Evolutionary conservation across 2,888 invertebrate genomes (phyloP).

Genomic region (Hirtodrosophila histrioides): DNA sequence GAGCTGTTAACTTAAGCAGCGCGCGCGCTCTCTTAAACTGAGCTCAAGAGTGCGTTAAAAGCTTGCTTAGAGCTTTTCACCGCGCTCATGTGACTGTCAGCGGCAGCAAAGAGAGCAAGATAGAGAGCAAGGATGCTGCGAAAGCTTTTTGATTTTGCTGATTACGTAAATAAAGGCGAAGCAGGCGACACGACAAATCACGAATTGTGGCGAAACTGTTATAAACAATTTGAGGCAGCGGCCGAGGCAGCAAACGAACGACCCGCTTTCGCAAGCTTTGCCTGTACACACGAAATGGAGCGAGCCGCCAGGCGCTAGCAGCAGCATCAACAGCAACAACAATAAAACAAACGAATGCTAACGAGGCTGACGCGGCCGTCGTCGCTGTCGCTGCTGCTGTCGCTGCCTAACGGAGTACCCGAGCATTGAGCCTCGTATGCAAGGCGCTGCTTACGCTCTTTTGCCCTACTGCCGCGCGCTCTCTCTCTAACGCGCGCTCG

Average conservation of each 20-base stretch:
- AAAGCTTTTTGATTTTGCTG: conserved; percentile 74
- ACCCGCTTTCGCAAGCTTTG: conserved; percentile 42
- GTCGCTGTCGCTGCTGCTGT: not conserved
- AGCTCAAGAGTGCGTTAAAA: conserved; percentile 32
- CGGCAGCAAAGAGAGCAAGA: conserved; percentile 4
- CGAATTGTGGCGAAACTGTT: conserved; percentile 66
- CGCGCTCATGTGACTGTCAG: conserved; percentile 56
- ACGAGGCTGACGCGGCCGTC: conserved; percentile 52
- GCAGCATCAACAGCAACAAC: conserved; percentile 35
- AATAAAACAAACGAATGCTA: conserved; percentile 44
- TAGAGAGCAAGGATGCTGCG: conserved; percentile 55
- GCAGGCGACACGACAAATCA: conserved; percentile 49
- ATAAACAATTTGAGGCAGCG: conserved; percentile 64
- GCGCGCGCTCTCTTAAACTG: conserved; percentile 38
- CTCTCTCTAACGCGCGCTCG: conserved; percentile 21
- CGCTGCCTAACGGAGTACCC: conserved; percentile 11
- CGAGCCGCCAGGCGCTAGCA: conserved; percentile 41
- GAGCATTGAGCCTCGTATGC: conserved; percentile 6
- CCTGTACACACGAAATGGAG: conserved; percentile 56
- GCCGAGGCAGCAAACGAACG: conserved; percentile 28
- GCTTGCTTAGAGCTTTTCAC: conserved; percentile 54
- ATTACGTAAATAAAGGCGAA: conserved; percentile 80
- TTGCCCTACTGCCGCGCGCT: conserved; percentile 4
- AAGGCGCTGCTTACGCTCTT: conserved; percentile 9
- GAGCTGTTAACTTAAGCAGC: conserved; percentile 55